phyloP scores from a whole-genome alignment of 2,113 vertebrate genomes.

The Nothocercus julius region DNA sequence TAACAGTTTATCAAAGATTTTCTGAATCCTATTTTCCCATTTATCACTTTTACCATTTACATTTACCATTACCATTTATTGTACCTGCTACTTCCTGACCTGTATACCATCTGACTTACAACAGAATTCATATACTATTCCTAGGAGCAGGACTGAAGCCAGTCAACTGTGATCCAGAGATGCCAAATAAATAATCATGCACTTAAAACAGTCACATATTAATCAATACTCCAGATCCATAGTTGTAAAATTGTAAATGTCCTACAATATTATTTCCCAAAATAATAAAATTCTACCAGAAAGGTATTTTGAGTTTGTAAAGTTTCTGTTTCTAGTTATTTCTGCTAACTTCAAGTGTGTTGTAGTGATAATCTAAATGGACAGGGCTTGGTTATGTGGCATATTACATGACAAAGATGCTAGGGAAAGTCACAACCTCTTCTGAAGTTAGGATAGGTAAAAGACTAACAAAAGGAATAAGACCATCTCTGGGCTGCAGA shows the following conservation, averaged over 20 bases:
- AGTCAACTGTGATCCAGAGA: not conserved
- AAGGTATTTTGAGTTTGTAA: not conserved
- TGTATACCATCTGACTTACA: not conserved
- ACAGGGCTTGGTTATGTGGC: accelerated
- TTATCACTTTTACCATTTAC: not conserved
- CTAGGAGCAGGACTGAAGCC: not conserved
- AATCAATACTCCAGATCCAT: not conserved
- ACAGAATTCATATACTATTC: not conserved
- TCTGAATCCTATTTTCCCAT: not conserved
- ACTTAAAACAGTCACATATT: not conserved
- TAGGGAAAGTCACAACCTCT: not conserved
- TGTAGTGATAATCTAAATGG: not conserved
- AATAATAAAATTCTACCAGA: not conserved
- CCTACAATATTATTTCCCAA: not conserved
- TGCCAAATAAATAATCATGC: not conserved
- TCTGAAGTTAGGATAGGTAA: not conserved
- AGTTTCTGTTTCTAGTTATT: not conserved
- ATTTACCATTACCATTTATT: not conserved
- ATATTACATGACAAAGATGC: not conserved
- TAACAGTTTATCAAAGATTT: not conserved
- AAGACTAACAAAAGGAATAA: not conserved
- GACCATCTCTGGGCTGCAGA: not conserved
- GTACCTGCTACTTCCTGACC: not conserved
- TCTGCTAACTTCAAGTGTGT: not conserved
- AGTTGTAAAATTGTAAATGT: not conserved